Conservation (phyloP, 2,113 vertebrate species). For the Nicator chloris region DNA sequence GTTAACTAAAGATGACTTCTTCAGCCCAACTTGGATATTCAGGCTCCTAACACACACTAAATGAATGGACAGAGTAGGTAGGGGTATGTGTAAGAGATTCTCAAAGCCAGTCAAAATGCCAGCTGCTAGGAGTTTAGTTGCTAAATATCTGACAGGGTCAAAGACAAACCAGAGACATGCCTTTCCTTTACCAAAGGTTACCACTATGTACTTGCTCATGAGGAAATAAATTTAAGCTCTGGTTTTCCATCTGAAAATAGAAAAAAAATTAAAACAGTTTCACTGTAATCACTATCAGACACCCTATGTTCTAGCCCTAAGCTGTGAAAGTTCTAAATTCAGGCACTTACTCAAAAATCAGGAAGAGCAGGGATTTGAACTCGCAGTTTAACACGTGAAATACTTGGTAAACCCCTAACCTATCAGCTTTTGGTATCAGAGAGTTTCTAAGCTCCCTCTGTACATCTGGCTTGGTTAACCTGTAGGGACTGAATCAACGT, state of each 20-base stretch:
- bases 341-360: neutral
- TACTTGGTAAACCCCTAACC: neutral
- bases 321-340: neutral
- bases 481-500: neutral
- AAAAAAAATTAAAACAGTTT: neutral
- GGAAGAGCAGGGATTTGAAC: neutral
- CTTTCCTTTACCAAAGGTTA: neutral
- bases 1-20: neutral
- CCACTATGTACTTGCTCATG: neutral
- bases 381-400: neutral
- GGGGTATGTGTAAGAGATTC: neutral
- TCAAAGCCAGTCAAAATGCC: neutral
- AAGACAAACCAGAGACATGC: neutral
- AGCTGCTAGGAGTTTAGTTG: neutral
- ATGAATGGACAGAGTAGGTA: neutral
- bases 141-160: neutral
- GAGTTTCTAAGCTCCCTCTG: neutral
- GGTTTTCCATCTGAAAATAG: neutral
- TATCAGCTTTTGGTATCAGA: neutral
- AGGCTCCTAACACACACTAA: neutral
- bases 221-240: neutral
- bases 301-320: neutral
- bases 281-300: neutral
- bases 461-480: neutral
- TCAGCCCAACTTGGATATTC: neutral